Evolutionary conservation across 2,113 vertebrate species (phyloP), one percentile per base, ranked within the genome.

Genomic region (Anarrhichthys ocellatus): DNA sequence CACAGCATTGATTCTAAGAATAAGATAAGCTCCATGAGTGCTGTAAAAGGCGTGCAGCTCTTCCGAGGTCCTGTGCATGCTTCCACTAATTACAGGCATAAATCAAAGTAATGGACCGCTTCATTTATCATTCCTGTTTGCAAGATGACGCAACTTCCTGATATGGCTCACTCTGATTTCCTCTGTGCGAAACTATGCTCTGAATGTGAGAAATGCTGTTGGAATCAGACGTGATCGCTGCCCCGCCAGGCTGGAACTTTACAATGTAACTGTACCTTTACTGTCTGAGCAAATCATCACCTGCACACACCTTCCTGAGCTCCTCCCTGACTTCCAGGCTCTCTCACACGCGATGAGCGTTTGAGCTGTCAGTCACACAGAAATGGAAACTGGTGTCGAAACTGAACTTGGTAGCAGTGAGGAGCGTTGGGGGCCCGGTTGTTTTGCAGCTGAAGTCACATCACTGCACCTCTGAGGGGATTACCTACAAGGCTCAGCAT

Each of bases 311-410:
- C 90, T 91, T 79, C 40, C 77, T 17, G 72, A 78, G 85, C 88
- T 81, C 88, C 91, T 85, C 81, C 84, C 84, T 73, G 71, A 88
- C 72, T 72, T 76, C 84, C 89, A 82, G 69, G 84, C 74, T 91
- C 82, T 58, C 83, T 94, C 93, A 92, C 92, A 94, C 91, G 92
- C 93, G 58, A 94, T 86, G 54, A 81, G 83, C 86, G 80, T 73
- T 79, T 87, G 79, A 88, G 87, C 80, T 92, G 91, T 91, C 91
- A 91, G 62, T 92, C 92, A 92, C 17, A 81, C 20, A 9, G 65
- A 70, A 84, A 83, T 27, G 70, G 58, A 87, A 88, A 74, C 63
- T 29, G 29, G 27, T 76, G 73, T 56, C 80, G 38, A 82, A 78
- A 82, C 40, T 67, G 29, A 81, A 73, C 58, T 44, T 56, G 42